phyloP scores from a whole-genome alignment of 92 coral and sea anemone genomes.

The Muricea muricata region DNA sequence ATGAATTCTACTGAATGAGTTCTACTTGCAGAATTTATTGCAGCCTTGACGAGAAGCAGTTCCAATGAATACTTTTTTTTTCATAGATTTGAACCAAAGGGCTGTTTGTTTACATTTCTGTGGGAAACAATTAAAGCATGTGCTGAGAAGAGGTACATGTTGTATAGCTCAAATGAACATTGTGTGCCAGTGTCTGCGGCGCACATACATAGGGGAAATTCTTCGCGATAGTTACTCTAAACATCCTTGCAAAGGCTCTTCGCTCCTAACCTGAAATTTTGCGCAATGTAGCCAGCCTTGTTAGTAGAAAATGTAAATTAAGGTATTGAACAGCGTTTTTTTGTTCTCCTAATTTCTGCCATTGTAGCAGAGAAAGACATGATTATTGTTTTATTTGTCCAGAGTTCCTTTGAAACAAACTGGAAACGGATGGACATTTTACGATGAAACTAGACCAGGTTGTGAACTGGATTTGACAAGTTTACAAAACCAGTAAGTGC shows the following conservation, averaged over 20 bases:
- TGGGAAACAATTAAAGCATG: constrained; percentile 24
- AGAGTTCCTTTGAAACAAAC: not conserved
- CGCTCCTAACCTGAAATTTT: no score
- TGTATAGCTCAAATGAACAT: no score
- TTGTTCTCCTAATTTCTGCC: not conserved
- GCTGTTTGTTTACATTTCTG: not conserved
- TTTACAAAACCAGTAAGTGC: not conserved
- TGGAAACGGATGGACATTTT: not conserved
- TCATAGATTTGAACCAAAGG: not conserved
- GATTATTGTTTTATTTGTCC: not conserved
- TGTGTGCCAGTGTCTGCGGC: no score
- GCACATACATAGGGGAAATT: no score
- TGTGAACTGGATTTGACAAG: not conserved
- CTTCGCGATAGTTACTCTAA: no score
- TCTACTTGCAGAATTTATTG: no score
- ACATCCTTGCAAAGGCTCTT: no score
- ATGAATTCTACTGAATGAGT: no score
- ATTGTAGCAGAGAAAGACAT: no score
- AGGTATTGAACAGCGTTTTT: no score
- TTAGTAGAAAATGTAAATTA: no score
- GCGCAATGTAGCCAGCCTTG: no score
- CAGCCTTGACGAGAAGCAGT: not conserved
- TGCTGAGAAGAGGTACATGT: constrained; percentile 19
- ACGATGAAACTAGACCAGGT: not conserved
- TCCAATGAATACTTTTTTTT: not conserved